Evolutionary conservation across 1,140 invertebrate species (phyloP), one percentile per base, ranked within the genome.

Genomic region (Campodea augens): DNA sequence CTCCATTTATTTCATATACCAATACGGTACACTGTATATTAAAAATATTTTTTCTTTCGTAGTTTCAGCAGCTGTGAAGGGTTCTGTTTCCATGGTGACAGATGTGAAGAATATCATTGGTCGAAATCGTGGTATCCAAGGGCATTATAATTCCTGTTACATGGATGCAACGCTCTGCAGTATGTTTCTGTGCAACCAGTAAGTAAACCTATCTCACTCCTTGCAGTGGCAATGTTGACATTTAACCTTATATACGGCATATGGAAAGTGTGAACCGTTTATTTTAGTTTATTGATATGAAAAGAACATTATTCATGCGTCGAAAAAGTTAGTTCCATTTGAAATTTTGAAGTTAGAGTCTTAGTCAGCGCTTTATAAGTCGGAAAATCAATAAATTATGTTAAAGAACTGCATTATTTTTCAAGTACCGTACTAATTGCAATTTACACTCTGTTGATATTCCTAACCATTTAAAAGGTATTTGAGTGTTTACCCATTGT

Each of bases 61-160:
- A n/a, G n/a, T n/a, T n/a, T n/a, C n/a, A n/a, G n/a, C n/a, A n/a
- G n/a, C n/a, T n/a, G n/a, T n/a, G n/a, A n/a, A n/a, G n/a, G n/a
- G n/a, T n/a, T n/a, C n/a, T n/a, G n/a, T n/a, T n/a, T n/a, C n/a
- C n/a, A n/a, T n/a, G n/a, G n/a, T n/a, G n/a, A n/a, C n/a, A n/a
- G n/a, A n/a, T 25, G 36, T 39, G 10, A 44, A 24, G 5, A 42
- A 65, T 25, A 67, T 78, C 45, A 80, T 74, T 55, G 77, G 81
- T 18, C 83, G 84, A 63, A 80, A 75, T 57, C 69, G 75, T 50
- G 91, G 92, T 2, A 96, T 96, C 53, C 91, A 97, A 66, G 93
- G 93, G 4, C 89, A 96, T 61, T 86, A 93, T 57, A 98, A 97
- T 67, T 96, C 90, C 0, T 98, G 93, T 61, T 98, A 98, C 62